phyloP scores from a whole-genome alignment of 2,888 invertebrate genomes.

The Xestia xanthographa region DNA sequence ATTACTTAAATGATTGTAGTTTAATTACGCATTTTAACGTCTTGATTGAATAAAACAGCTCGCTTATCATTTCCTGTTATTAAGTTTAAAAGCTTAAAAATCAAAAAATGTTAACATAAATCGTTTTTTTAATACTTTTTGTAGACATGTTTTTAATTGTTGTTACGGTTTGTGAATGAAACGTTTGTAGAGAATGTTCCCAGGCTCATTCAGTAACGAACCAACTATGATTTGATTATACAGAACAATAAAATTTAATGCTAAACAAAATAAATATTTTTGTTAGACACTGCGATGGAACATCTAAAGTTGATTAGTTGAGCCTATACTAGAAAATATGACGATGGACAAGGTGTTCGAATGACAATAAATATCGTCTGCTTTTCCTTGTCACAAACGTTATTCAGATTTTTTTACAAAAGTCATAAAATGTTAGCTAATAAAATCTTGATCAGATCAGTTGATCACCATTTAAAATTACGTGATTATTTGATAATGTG shows the following conservation, averaged over 20 bases:
- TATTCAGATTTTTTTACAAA: background rate
- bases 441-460: slow-evolving; percentile 10
- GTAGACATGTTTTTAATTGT: slow-evolving; percentile 48
- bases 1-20: slow-evolving; percentile 17
- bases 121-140: slow-evolving; percentile 27
- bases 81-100: slow-evolving; percentile 39
- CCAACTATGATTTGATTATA: slow-evolving; percentile 23
- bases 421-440: background rate
- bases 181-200: slow-evolving; percentile 31
- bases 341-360: background rate
- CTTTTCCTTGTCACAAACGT: background rate
- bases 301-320: background rate
- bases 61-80: slow-evolving; percentile 50
- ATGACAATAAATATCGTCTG: background rate
- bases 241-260: slow-evolving; percentile 13
- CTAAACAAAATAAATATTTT: background rate
- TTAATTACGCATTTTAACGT: slow-evolving; percentile 19
- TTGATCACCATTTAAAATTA: slow-evolving; percentile 11
- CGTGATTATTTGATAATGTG: background rate
- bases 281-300: background rate
- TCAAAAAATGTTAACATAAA: slow-evolving; percentile 51
- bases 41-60: slow-evolving; percentile 42
- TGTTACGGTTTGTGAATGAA: slow-evolving; percentile 56
- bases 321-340: background rate
- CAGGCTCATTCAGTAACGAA: slow-evolving; percentile 39